Conservation (phyloP, 1,140 invertebrate genomes). For the Dinothrombium tinctorium region DNA sequence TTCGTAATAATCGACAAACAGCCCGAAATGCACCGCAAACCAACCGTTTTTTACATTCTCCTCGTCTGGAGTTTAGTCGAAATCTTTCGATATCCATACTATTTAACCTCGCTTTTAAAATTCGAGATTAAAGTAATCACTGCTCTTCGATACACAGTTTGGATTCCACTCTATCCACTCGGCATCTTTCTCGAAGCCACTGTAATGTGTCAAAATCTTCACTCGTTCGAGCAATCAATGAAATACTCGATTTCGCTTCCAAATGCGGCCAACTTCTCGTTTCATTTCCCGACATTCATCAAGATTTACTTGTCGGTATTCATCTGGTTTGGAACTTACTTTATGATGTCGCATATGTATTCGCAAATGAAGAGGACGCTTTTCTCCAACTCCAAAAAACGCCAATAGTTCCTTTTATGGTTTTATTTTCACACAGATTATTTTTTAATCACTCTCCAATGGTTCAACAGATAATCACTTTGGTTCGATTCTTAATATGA, state of each 20-base stretch:
- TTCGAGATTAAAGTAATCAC: conserved; percentile 54
- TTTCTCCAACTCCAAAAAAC: no score
- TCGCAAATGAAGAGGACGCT: not conserved
- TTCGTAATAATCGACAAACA: not conserved
- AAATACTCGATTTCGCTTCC: conserved; percentile 50
- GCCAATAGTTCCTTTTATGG: no score
- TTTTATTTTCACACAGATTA: no score
- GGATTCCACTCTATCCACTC: conserved; percentile 74
- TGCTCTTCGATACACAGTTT: conserved; percentile 72
- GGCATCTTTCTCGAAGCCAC: conserved; percentile 59
- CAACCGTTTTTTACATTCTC: conserved; percentile 29
- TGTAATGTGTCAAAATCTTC: conserved; percentile 34
- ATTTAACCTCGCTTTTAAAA: conserved; percentile 39
- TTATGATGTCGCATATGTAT: not conserved
- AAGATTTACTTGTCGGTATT: conserved; percentile 44
- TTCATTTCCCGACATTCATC: conserved; percentile 55
- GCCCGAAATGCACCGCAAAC: not conserved
- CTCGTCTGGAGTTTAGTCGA: conserved; percentile 53
- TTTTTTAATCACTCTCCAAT: no score
- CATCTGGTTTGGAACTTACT: not conserved
- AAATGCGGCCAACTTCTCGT: conserved; percentile 58
- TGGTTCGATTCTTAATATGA: no score
- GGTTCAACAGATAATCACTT: no score
- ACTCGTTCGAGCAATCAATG: conserved; percentile 61
- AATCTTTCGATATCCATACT: conserved; percentile 75